phyloP scores from a whole-genome alignment of 2,113 vertebrate genomes.

The Pterocles burchelli region DNA sequence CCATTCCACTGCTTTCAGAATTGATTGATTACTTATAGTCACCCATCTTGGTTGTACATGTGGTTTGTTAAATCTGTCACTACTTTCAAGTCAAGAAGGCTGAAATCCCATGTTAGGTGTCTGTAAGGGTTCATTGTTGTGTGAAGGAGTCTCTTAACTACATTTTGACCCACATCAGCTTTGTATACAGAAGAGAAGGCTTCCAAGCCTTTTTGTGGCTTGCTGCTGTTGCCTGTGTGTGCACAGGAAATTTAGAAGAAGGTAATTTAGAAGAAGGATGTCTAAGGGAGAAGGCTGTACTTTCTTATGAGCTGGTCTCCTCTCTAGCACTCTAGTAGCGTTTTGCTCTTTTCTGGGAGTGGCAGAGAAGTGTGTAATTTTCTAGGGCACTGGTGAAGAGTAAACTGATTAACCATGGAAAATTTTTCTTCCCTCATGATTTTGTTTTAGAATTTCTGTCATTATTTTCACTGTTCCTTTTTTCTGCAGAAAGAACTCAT shows the following conservation, averaged over 20 bases:
- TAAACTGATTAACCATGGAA: neutral
- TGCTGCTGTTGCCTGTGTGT: neutral
- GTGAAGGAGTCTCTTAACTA: neutral
- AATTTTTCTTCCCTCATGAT: neutral
- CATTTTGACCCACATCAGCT: neutral
- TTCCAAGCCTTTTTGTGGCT: neutral
- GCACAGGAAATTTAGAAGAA: neutral
- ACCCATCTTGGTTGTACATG: neutral
- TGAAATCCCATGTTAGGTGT: neutral
- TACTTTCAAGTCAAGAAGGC: neutral
- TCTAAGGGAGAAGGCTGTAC: neutral
- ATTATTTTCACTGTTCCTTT: neutral
- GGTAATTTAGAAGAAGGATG: neutral
- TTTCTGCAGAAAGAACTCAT: conserved; percentile 7
- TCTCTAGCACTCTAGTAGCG: neutral
- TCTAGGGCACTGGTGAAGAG: neutral
- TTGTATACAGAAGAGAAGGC: neutral
- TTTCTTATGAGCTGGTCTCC: neutral
- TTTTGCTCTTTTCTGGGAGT: neutral
- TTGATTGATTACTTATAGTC: neutral
- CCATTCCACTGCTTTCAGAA: neutral
- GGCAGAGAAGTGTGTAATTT: neutral
- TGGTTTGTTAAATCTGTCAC: neutral
- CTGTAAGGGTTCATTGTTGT: neutral
- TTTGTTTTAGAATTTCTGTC: neutral